A percentile compares a stretch with the other conserved stretches of the same genome.
Conservation (phyloP, 2,888 invertebrate genomes). For the Frankliniella fusca region DNA sequence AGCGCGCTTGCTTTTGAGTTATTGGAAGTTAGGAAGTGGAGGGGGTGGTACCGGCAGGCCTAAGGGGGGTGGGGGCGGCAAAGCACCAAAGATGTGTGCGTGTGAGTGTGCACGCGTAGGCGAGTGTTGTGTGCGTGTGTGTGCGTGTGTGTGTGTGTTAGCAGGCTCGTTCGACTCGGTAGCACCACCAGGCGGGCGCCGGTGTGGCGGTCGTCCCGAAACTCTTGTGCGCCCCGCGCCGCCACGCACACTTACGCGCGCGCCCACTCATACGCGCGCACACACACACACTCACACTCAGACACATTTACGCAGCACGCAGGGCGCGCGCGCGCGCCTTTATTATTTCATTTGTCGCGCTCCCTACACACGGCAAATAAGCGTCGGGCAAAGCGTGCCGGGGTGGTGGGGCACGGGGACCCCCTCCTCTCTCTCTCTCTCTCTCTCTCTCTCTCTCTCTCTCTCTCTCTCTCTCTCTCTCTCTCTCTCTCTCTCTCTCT, state of each 20-base stretch:
- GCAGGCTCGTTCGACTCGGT: not conserved
- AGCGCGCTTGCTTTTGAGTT: too few species aligned
- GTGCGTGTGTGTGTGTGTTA: not conserved
- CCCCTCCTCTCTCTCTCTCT: too few species aligned
- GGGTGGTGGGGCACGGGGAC: not conserved
- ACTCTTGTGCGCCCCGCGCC: not conserved
- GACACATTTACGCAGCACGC: too few species aligned
- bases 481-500: too few species aligned
- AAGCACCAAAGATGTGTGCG: not conserved
- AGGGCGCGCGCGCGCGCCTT: not conserved
- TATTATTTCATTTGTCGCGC: slow-evolving; percentile 1
- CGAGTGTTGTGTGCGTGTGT: not conserved
- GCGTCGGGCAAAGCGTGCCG: not conserved
- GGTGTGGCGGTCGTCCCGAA: not conserved
- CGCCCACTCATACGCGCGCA: not conserved
- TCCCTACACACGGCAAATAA: too few species aligned
- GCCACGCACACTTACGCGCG: not conserved
- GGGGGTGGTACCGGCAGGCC: not conserved
- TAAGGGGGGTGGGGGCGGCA: not conserved
- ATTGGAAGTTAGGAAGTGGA: not conserved
- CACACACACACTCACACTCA: too few species aligned
- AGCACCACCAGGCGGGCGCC: not conserved
- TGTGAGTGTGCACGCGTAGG: not conserved
- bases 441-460: too few species aligned
- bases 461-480: too few species aligned